Base-by-base conservation (phyloP, 2,888 invertebrate genomes). In the Himalopsyche anomala region DNA sequence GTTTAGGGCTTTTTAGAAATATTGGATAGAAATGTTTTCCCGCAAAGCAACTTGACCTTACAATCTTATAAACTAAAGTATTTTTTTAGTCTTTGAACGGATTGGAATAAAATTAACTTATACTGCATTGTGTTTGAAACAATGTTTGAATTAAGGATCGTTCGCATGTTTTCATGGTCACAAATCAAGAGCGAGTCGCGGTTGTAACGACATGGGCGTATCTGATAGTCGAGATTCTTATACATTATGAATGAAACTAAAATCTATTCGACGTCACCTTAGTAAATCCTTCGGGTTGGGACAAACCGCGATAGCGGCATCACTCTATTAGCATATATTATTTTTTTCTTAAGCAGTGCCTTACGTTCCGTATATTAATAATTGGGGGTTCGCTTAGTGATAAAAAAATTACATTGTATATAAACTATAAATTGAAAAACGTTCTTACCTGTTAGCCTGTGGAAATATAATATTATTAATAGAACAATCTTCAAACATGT, bases 201-300 rank as follows among this genome's bases (percentile, higher is more conserved):
- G 36, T 36, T 79, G 51, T 83, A 87, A 85, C 83, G 80, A 85
- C 81, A 82, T 85, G 87, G 87, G 87, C 87, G 87, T 80, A 45
- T 55, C 86, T 17, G 62, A 40, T 74, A 74, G 82, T 79, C 85
- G 80, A 74, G 83, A 82, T 83, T 83, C 80, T 42, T 87, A 85
- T 87, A 87, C 83, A 85, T 85, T 69, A 87, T 87, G 83, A 87
- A 85, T 86, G 83, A 83, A 86, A 87, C 83, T 81, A 85, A 87
- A 87, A 86, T 83, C 85, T 83, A 83, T 84, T 85, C 87, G 83
- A 83, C 85, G 56, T 85, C 87, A 80, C 82, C 80, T 87, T 36
- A 74, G 38, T 74, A 74, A 74, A 74, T 36, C 74, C 19, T 19
- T 55, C 36, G 74, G 81, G 82, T 56, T 86, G 86, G 62, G 82